phyloP scores from a whole-genome alignment of 30 jellyfish, hydroid and myxozoan species.

The Cassiopea andromeda region DNA sequence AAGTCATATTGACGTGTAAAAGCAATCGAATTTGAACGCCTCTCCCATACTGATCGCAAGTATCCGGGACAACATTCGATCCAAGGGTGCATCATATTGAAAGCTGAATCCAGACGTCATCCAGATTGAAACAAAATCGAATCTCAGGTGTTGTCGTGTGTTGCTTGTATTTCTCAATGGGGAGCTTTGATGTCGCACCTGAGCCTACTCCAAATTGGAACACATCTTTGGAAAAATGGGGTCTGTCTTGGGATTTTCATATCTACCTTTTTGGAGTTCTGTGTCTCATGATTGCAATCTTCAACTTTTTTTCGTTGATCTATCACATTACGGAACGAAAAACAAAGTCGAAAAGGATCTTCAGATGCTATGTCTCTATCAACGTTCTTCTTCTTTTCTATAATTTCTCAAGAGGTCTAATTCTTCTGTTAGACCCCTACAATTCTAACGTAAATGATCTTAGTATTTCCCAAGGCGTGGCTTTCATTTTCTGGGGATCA shows the following conservation, averaged over 20 bases:
- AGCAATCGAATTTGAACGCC: too few relatives aligned
- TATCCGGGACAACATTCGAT: too few relatives aligned
- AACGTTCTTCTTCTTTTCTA: conserved; percentile 29
- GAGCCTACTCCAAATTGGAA: conserved; percentile 72
- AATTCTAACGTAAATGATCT: conserved; percentile 42
- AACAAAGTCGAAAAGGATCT: conserved; percentile 10
- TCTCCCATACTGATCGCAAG: too few relatives aligned
- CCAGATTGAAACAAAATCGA: background rate
- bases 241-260: conserved; percentile 44
- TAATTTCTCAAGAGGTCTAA: conserved; percentile 36
- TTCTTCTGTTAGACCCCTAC: conserved; percentile 53
- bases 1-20: too few relatives aligned
- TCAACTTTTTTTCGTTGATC: conserved; percentile 18
- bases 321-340: conserved; percentile 9
- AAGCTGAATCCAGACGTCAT: too few relatives aligned
- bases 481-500: conserved; percentile 45
- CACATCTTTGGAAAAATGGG: conserved; percentile 45
- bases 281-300: conserved; percentile 13
- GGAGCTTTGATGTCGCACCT: conserved; percentile 37
- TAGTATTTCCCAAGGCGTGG: conserved; percentile 24
- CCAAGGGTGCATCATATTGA: background rate
- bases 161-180: background rate
- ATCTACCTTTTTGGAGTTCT: conserved; percentile 38
- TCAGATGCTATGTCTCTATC: conserved; percentile 21
- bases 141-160: background rate